These are phyloP conservation scores for Cynopterus brachyotis DNA, from an alignment of 2,113 vertebrate species.

Conservation along the genomic window DNA sequence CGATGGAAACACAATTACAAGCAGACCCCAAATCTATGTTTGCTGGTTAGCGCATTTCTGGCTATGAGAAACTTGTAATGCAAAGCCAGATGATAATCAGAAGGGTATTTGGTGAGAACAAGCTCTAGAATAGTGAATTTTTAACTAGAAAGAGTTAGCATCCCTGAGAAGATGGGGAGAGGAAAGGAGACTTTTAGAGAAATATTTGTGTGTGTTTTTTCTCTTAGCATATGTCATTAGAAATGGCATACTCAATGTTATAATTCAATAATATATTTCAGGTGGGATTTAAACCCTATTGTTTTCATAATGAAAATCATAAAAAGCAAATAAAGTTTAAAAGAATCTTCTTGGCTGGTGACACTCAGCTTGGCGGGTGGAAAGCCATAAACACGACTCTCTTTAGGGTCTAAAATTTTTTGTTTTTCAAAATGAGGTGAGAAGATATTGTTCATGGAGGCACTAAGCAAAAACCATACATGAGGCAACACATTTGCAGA, in stretches of 20 bases:
- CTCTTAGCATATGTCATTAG: neutral
- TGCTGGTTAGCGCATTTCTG: slow-evolving; percentile 45
- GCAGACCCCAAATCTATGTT: slow-evolving; percentile 1
- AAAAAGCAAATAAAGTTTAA: neutral
- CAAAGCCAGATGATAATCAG: slow-evolving; percentile 50
- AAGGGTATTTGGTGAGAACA: neutral
- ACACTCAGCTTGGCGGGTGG: neutral
- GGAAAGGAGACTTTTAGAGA: neutral
- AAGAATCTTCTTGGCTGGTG: neutral
- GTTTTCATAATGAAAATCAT: slow-evolving; percentile 17
- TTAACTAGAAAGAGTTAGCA: neutral
- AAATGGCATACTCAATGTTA: slow-evolving; percentile 10
- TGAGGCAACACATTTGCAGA: neutral
- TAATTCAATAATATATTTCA: neutral
- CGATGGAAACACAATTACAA: neutral
- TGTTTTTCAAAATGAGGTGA: slow-evolving; percentile 4
- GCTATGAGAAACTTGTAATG: slow-evolving; percentile 20
- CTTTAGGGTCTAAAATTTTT: neutral
- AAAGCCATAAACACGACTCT: neutral
- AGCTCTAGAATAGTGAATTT: neutral
- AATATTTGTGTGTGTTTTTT: neutral
- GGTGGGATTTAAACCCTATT: neutral
- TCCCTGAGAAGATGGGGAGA: neutral
- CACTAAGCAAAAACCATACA: neutral
- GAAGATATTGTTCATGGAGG: neutral